A percentile compares a stretch with the other conserved stretches of the same genome.
Evolutionary conservation across 2,888 invertebrate species (phyloP).

Genomic region (Tribolium freemani): DNA sequence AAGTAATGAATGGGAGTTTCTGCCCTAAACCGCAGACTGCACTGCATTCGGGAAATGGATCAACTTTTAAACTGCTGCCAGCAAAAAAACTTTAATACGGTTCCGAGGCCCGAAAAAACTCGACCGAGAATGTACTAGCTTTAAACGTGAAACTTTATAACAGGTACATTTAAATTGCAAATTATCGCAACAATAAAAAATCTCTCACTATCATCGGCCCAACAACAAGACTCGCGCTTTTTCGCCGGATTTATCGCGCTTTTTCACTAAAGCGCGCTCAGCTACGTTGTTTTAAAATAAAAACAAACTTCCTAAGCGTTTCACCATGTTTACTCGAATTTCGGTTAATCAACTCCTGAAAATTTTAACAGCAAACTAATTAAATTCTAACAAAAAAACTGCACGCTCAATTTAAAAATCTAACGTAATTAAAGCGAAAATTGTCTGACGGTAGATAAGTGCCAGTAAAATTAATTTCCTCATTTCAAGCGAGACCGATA

Average conservation of each 20-base stretch:
- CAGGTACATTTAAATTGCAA: constrained; percentile 40
- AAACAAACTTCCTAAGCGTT: neutral
- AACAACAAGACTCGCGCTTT: neutral
- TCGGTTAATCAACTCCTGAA: neutral
- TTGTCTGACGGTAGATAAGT: neutral
- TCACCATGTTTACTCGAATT: neutral
- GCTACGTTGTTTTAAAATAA: neutral
- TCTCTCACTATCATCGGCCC: constrained; percentile 4
- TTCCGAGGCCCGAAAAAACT: constrained; percentile 42
- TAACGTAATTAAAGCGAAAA: neutral
- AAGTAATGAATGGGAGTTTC: constrained; percentile 56
- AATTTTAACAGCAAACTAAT: neutral
- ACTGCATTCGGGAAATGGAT: constrained; percentile 52
- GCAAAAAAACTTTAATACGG: constrained; percentile 51
- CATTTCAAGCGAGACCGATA: too few relatives aligned
- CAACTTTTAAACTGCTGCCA: constrained; percentile 52
- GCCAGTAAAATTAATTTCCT: too few relatives aligned
- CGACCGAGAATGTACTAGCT: constrained; percentile 11
- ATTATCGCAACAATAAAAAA: constrained; percentile 22
- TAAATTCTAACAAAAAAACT: neutral
- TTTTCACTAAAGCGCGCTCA: neutral
- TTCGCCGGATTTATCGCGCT: neutral
- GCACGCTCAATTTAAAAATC: neutral
- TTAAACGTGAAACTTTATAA: constrained; percentile 35
- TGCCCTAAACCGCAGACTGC: constrained; percentile 51